These are phyloP conservation scores for Hippotragus niger DNA, from an alignment of 2,113 vertebrate genomes.

Conservation along the genomic window DNA sequence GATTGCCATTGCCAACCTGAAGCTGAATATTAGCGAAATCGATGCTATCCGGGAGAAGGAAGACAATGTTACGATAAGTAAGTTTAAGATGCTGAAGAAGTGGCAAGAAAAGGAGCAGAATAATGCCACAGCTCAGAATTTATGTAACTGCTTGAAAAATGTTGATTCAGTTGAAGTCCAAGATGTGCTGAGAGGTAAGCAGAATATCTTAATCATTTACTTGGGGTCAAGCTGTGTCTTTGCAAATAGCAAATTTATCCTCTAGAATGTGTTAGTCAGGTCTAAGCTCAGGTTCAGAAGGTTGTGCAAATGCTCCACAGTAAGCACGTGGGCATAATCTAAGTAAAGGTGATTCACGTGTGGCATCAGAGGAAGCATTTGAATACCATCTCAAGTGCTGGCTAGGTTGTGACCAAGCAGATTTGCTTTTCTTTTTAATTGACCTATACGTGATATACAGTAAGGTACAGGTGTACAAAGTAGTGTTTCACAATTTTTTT, in stretches of 20 bases:
- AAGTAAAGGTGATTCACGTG: background rate
- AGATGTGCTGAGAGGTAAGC: slow-evolving; percentile 80
- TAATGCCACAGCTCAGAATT: slow-evolving; percentile 69
- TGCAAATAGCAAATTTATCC: background rate
- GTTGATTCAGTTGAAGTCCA: slow-evolving; percentile 79
- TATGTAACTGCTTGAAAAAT: slow-evolving; percentile 67
- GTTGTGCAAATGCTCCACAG: background rate
- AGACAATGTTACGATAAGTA: slow-evolving; percentile 80
- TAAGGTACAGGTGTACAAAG: background rate
- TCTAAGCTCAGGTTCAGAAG: background rate
- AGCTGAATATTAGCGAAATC: slow-evolving; percentile 79
- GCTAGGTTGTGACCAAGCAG: background rate
- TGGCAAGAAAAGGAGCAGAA: slow-evolving; percentile 78
- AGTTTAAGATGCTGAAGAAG: slow-evolving; percentile 80
- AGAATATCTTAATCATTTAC: fast-evolving
- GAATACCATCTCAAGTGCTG: background rate
- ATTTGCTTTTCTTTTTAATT: background rate
- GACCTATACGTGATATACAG: background rate
- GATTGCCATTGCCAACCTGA: slow-evolving; percentile 81
- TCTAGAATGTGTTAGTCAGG: background rate
- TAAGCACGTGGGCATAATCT: fast-evolving
- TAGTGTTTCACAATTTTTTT: background rate
- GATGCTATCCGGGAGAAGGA: slow-evolving; percentile 79
- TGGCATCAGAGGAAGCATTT: background rate
- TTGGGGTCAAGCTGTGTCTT: background rate